Evolutionary conservation across 2,797 vertebrate species (phyloP).

Genomic region (Eupleurogrammus muticus): DNA sequence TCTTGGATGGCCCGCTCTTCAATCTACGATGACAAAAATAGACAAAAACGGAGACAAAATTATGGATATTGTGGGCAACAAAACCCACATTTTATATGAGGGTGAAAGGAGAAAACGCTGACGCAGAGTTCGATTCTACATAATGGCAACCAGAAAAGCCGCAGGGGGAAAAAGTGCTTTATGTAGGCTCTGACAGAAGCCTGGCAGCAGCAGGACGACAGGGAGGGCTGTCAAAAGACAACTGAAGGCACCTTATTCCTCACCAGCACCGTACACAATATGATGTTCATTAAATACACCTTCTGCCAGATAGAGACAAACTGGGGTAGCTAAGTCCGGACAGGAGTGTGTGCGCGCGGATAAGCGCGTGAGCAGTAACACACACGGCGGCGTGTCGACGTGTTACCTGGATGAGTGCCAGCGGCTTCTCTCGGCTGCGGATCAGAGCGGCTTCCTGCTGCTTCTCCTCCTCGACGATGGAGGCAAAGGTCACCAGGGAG

Average conservation of each 20-base stretch:
- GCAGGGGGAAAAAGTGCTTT: constrained; percentile 12
- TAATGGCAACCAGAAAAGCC: constrained; percentile 63
- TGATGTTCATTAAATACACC: constrained; percentile 34
- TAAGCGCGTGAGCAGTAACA: constrained; percentile 7
- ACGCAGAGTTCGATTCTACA: constrained; percentile 44
- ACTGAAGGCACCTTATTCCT: constrained; percentile 29
- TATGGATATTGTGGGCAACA: constrained; percentile 16
- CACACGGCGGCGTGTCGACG: constrained; percentile 32
- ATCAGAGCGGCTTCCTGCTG: constrained; percentile 96
- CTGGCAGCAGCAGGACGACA: constrained; percentile 41
- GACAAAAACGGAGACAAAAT: constrained; percentile 9
- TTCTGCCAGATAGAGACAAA: constrained; percentile 10
- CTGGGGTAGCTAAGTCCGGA: not conserved
- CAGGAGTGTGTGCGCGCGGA: not conserved
- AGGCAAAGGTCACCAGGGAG: constrained; percentile 89
- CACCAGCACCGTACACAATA: constrained; percentile 20
- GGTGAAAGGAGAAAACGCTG: constrained; percentile 51
- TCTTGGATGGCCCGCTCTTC: constrained; percentile 97
- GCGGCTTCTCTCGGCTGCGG: constrained; percentile 95
- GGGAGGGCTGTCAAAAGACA: constrained; percentile 15
- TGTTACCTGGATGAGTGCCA: constrained; percentile 95
- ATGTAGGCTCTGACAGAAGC: constrained; percentile 53
- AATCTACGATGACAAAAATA: constrained; percentile 82
- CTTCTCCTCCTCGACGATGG: constrained; percentile 95
- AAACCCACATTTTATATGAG: constrained; percentile 36